Base-by-base conservation (phyloP, 2,797 vertebrate species). In the Diceros bicornis region DNA sequence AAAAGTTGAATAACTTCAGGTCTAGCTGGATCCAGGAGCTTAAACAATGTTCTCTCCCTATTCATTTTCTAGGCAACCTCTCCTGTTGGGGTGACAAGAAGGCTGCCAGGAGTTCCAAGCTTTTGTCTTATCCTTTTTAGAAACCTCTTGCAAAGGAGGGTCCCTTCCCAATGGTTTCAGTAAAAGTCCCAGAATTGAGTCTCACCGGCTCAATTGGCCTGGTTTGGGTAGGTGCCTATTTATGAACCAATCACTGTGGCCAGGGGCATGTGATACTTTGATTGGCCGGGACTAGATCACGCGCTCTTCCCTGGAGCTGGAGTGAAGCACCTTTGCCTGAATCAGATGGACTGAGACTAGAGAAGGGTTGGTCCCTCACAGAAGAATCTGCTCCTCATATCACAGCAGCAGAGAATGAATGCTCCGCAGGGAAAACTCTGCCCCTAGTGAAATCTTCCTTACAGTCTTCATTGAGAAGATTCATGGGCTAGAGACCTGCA, bases 1-100 rank as follows among this genome's bases (percentile, higher is more conserved):
- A 71, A 81, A 84, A 41, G 32, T 55, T 21, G 0, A 34, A 37
- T 7, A 34, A 12, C 55, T 94, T 88, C 50, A 86, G 71, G 79
- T 77, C 74, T 37, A 29, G 57, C 47, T 84, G 59, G 61, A 95
- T 89, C 87, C 91, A 85, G 90, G 59, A 75, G 18, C 59, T 92
- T 74, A 89, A 71, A 16, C 7, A 16, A 25, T 14, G 7, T 29
- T 74, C 41, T 71, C 9, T 14, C 1, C 13, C 12, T 81, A 34
- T 34, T 66, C n/a, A 61, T 71, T 93, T 86, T 55, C 64, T 50
- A 57, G 32, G 13, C 9, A n/a, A 10, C 9, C n/a, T 18, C 18
- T 4, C 23, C 41, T 83, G 47, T 50, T 89, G 17, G 2, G 20
- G 18, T n/a, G 37, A 59, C 62, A 94, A 44, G 61, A 50, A 77